These are phyloP conservation scores for Lasioglossum leucozonium DNA, from an alignment of 2,888 invertebrate species.

Conservation along the genomic window DNA sequence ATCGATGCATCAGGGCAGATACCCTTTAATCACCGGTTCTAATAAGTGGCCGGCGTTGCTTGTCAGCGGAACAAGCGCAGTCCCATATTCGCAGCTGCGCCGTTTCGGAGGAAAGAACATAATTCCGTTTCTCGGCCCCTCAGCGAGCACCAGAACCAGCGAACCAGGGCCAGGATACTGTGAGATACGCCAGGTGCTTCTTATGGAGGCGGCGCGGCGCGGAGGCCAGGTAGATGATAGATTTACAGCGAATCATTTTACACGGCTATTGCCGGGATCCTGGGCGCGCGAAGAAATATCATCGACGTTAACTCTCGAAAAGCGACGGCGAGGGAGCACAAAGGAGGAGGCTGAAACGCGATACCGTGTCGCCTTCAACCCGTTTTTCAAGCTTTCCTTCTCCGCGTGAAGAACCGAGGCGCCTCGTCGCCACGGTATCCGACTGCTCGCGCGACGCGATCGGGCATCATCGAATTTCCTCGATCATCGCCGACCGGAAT, in stretches of 20 bases:
- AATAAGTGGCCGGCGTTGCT: slow-evolving; percentile 9
- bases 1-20: slow-evolving; percentile 11
- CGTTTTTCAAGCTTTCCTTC: slow-evolving; percentile 50
- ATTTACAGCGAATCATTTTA: slow-evolving; percentile 84
- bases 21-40: slow-evolving; percentile 2
- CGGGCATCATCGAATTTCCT: neutral
- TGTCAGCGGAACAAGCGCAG: slow-evolving; percentile 57
- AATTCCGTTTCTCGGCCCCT: slow-evolving; percentile 53
- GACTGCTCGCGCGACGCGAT: neutral
- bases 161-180: slow-evolving; percentile 68
- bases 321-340: slow-evolving; percentile 45
- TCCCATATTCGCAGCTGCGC: slow-evolving; percentile 68
- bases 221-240: slow-evolving; percentile 75
- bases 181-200: slow-evolving; percentile 81
- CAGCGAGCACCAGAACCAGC: neutral
- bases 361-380: slow-evolving; percentile 49
- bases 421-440: neutral
- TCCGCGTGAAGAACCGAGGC: slow-evolving; percentile 10
- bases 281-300: slow-evolving; percentile 76
- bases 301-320: slow-evolving; percentile 69
- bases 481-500: slow-evolving; percentile 12
- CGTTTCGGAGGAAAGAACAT: slow-evolving; percentile 70
- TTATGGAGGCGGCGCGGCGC: slow-evolving; percentile 70
- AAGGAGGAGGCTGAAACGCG: slow-evolving; percentile 48
- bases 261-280: slow-evolving; percentile 79